Conservation (phyloP, 2,113 vertebrate species). For the Grallaria varia region DNA sequence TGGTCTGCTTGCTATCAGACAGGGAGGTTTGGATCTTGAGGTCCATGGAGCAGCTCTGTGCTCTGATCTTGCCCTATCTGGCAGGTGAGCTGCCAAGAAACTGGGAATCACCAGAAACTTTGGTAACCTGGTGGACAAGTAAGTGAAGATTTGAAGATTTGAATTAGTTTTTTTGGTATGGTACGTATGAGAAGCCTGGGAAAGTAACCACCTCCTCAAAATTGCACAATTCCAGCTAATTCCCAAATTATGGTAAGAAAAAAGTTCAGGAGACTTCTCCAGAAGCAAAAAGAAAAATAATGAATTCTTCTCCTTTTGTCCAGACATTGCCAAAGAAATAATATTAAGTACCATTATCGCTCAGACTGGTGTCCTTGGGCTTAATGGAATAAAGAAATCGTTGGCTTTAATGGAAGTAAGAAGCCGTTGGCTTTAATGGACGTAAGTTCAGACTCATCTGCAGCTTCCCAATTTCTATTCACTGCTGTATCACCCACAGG, state of each 20-base stretch:
- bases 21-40: background rate
- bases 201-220: background rate
- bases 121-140: accelerated
- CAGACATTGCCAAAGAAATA: background rate
- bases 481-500: slow-evolving; percentile 30
- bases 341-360: background rate
- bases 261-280: background rate
- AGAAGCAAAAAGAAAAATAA: background rate
- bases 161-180: background rate
- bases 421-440: background rate
- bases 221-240: background rate
- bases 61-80: background rate
- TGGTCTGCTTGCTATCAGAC: background rate
- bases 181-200: background rate
- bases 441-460: background rate
- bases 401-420: background rate
- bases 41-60: background rate
- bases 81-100: background rate
- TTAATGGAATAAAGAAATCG: background rate
- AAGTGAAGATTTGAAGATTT: background rate
- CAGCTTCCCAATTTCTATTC: slow-evolving; percentile 7
- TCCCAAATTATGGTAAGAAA: background rate
- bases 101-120: background rate
- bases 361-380: background rate
- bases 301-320: background rate